Evolutionary conservation across 2,113 vertebrate genomes (phyloP).

Genomic region (Etheostoma cragini): DNA sequence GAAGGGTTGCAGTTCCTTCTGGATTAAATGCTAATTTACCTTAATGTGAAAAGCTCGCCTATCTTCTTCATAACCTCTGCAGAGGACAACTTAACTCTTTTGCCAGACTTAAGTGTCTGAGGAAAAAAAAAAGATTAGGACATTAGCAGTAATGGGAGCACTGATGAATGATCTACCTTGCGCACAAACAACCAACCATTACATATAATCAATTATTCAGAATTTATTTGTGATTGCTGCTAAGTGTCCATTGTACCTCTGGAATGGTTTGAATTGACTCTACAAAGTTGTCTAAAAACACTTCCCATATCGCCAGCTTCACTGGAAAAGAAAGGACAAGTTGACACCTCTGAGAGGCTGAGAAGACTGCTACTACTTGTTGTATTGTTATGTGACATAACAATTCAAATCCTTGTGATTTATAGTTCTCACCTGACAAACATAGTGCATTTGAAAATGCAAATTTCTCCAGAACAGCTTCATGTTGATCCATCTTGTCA

Average conservation of each 20-base stretch:
- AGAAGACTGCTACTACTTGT: background rate
- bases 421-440: conserved; percentile 89
- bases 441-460: conserved; percentile 98
- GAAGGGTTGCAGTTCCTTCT: background rate
- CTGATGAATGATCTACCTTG: background rate
- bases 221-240: background rate
- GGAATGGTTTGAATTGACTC: conserved; percentile 98
- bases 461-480: conserved; percentile 93
- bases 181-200: conserved; percentile 16
- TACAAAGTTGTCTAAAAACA: conserved; percentile 94
- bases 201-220: conserved; percentile 40
- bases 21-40: conserved; percentile 78
- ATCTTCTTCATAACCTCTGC: conserved; percentile 98
- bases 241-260: conserved; percentile 85
- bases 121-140: conserved; percentile 7
- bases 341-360: background rate
- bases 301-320: conserved; percentile 98
- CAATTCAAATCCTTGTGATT: background rate
- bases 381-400: background rate
- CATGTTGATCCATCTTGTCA: conserved; percentile 84
- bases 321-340: conserved; percentile 82
- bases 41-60: conserved; percentile 94
- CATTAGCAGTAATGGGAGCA: conserved; percentile 2
- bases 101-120: conserved; percentile 92
- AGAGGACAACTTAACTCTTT: conserved; percentile 93